A percentile compares a stretch with the other conserved stretches of the same genome.
These are phyloP conservation scores for Ennomos quercinarius DNA, from an alignment of 2,888 invertebrate genomes.

Conservation along the genomic window DNA sequence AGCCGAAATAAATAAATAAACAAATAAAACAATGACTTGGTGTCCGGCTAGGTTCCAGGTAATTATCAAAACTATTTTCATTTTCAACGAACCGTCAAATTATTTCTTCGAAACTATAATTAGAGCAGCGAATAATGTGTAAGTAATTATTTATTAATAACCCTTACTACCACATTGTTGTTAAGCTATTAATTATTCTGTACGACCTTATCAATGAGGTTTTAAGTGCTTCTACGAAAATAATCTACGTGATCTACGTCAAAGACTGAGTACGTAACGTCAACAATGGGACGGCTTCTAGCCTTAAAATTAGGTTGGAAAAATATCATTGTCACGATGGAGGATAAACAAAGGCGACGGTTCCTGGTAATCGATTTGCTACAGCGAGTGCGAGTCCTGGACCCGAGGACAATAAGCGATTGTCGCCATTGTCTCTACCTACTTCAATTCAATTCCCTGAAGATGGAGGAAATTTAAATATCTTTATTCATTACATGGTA, in stretches of 20 bases:
- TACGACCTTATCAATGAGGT: slow-evolving; percentile 38
- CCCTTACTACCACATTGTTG: background rate
- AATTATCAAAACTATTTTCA: too few species aligned
- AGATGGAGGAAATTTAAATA: slow-evolving; percentile 17
- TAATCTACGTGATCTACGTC: slow-evolving; percentile 44
- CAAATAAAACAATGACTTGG: too few species aligned
- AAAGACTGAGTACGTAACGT: slow-evolving; percentile 28
- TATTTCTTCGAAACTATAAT: too few species aligned
- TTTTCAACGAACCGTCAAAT: too few species aligned
- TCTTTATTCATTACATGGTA: too few species aligned
- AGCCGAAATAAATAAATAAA: too few species aligned
- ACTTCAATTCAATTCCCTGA: slow-evolving; percentile 25
- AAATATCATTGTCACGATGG: slow-evolving; percentile 69
- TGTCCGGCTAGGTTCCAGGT: too few species aligned
- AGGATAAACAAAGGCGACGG: slow-evolving; percentile 66
- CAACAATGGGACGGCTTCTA: slow-evolving; percentile 63
- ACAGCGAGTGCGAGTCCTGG: slow-evolving; percentile 57
- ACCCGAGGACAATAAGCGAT: slow-evolving; percentile 69
- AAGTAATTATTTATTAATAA: background rate
- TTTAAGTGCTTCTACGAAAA: slow-evolving; percentile 44
- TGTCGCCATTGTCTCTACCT: slow-evolving; percentile 51
- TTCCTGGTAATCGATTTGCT: slow-evolving; percentile 68
- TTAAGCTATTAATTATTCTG: slow-evolving; percentile 26
- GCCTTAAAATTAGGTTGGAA: slow-evolving; percentile 57
- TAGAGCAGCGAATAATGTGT: too few species aligned